These are phyloP conservation scores for Brachyhypopomus occidentalis DNA, from an alignment of 2,113 vertebrate genomes.

Conservation along the genomic window DNA sequence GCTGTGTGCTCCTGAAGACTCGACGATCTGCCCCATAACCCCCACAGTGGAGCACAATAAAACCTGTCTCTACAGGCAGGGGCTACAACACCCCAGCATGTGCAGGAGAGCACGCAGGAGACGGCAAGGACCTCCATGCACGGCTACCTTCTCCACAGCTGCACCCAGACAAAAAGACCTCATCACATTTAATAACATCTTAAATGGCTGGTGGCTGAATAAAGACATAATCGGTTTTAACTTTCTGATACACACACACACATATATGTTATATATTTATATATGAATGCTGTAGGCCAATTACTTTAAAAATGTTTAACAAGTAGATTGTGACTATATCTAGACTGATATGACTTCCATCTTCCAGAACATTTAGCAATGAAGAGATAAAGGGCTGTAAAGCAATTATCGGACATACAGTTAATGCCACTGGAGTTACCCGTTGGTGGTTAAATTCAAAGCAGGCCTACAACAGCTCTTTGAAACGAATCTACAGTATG, in stretches of 20 bases:
- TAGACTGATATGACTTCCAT: not conserved
- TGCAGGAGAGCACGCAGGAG: not conserved
- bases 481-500: not conserved
- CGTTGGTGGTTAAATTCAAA: not conserved
- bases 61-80: slow-evolving; percentile 10
- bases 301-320: too few relatives aligned
- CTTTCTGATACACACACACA: too few relatives aligned
- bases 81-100: not conserved
- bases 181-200: too few relatives aligned
- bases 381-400: not conserved
- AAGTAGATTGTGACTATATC: not conserved
- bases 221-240: too few relatives aligned
- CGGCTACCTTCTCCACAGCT: not conserved
- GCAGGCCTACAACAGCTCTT: slow-evolving; percentile 1
- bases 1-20: not conserved
- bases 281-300: too few relatives aligned
- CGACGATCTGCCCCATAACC: slow-evolving; percentile 1
- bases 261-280: too few relatives aligned
- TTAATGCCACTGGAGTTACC: not conserved
- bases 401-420: not conserved
- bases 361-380: not conserved
- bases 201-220: too few relatives aligned
- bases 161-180: not conserved
- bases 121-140: not conserved
- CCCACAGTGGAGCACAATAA: not conserved